These are phyloP conservation scores for Crambe crambe DNA, from an alignment of 37 sponge, comb jelly and placozoan genomes.

Conservation along the genomic window DNA sequence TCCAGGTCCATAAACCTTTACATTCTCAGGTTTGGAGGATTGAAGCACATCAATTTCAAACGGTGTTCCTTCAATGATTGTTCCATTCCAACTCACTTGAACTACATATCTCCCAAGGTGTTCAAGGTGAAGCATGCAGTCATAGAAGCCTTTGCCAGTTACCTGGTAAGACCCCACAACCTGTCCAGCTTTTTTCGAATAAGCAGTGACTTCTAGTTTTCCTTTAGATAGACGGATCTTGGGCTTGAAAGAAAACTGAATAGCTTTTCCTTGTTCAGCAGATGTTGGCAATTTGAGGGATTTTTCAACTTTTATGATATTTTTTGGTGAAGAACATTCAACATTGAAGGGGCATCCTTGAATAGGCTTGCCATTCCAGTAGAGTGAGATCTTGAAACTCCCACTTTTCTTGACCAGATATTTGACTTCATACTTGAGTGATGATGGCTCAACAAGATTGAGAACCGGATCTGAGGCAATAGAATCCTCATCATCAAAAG, in stretches of 20 bases:
- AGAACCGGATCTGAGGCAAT: constrained; percentile 2
- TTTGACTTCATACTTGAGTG: constrained; percentile 37
- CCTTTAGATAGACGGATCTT: constrained; percentile 4
- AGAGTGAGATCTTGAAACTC: constrained; percentile 40
- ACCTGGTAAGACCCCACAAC: constrained; percentile 12
- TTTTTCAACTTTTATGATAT: neutral
- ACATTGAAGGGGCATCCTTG: constrained; percentile 79
- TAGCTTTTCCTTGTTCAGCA: neutral
- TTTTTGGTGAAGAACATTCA: constrained; percentile 15
- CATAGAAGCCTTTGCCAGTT: constrained; percentile 25
- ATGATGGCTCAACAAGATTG: constrained; percentile 15
- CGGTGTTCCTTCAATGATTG: constrained; percentile 65
- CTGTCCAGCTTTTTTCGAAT: constrained; percentile 13
- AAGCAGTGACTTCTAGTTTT: constrained; percentile 44
- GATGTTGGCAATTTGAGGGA: neutral
- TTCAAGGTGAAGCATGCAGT: constrained; percentile 19
- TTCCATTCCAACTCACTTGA: constrained; percentile 37
- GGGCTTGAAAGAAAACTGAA: constrained; percentile 47
- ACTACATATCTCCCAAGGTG: constrained; percentile 51
- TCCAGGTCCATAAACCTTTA: constrained; percentile 65
- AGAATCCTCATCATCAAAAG: constrained; percentile 31
- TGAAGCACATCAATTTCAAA: constrained; percentile 48
- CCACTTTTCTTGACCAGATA: constrained; percentile 58
- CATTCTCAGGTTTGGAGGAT: constrained; percentile 71
- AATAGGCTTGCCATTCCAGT: constrained; percentile 64